Evolutionary conservation across 2,888 invertebrate species (phyloP).

Genomic region (Hesperia comma): DNA sequence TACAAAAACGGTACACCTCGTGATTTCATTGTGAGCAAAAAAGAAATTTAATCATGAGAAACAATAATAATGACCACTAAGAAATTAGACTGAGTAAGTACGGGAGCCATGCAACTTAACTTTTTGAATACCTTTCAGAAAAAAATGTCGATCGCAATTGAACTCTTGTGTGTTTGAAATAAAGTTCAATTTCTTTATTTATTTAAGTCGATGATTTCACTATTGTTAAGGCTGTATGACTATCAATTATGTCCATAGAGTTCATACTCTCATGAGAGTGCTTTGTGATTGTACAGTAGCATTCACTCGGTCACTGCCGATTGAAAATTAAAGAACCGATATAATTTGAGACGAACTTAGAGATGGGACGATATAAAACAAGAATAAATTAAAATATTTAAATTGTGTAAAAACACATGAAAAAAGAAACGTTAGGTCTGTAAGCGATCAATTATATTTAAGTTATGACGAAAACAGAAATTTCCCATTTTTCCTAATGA

Average conservation of each 20-base stretch:
- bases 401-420: too few relatives aligned
- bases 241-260: constrained; percentile 81
- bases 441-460: too few relatives aligned
- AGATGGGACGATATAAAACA: constrained; percentile 57
- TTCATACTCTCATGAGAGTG: constrained; percentile 61
- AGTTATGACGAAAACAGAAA: too few relatives aligned
- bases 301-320: constrained; percentile 75
- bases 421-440: too few relatives aligned
- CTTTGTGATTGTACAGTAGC: constrained; percentile 81
- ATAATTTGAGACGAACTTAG: constrained; percentile 74
- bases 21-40: constrained; percentile 77
- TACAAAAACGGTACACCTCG: constrained; percentile 63
- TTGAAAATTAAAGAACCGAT: constrained; percentile 83
- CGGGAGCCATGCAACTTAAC: constrained; percentile 82
- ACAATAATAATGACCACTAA: constrained; percentile 81
- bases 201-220: constrained; percentile 67
- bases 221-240: constrained; percentile 80
- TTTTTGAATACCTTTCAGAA: constrained; percentile 65
- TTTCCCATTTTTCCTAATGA: too few relatives aligned
- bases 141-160: constrained; percentile 45
- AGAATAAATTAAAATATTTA: too few relatives aligned
- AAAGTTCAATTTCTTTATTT: constrained; percentile 51
- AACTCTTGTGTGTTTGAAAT: constrained; percentile 46
- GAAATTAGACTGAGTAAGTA: constrained; percentile 82
- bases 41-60: constrained; percentile 84